Base-by-base conservation (phyloP, 2,797 vertebrate species). In the Mycteria americana region DNA sequence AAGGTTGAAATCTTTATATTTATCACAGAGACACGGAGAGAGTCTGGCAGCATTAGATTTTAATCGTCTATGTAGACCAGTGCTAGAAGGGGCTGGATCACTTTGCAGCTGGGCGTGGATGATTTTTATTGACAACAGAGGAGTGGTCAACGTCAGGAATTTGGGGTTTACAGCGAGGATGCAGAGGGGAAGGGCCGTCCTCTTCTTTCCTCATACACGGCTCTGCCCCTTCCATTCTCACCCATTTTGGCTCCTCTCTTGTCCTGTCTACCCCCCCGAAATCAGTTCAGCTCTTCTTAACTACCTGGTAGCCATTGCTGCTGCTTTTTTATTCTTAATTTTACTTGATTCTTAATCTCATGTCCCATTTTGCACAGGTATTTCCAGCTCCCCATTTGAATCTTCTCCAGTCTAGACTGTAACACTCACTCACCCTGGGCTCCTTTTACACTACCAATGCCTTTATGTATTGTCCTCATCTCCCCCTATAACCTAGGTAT, bases 1-100 rank as follows among this genome's bases (percentile, higher is more conserved):
- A 80, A 89, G 82, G 65, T 67, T 93, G 94, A 92, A 93, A 93
- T 95, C 78, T 91, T 93, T 80, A 76, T 73, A 81, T 96, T 96
- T 89, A 88, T 93, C 92, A 86, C 65, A 84, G 46, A 89, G 87
- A 89, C 62, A 46, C 27, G 25, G 69, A 76, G 68, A 85, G 73
- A 84, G 82, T 85, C 85, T 94, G 82, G 46, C 46, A 48, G 46
- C 46, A 13, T 48, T 22, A 48, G 22, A 23, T 48, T 48, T 23
- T 23, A 48, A 48, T 48, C 6, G 22, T 24, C 46, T 48, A 23
- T 48, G 46, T 48, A 12, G 22, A 48, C 46, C 46, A 23, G 22
- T 48, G 46, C 46, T 48, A 48, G 46, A 23, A 48, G 22, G 75
- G 60, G 85, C 27, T 81, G 79, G 65, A 74, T 51, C 17, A 1